Conservation (phyloP, 1,140 invertebrate species). For the Ladona fulva region DNA sequence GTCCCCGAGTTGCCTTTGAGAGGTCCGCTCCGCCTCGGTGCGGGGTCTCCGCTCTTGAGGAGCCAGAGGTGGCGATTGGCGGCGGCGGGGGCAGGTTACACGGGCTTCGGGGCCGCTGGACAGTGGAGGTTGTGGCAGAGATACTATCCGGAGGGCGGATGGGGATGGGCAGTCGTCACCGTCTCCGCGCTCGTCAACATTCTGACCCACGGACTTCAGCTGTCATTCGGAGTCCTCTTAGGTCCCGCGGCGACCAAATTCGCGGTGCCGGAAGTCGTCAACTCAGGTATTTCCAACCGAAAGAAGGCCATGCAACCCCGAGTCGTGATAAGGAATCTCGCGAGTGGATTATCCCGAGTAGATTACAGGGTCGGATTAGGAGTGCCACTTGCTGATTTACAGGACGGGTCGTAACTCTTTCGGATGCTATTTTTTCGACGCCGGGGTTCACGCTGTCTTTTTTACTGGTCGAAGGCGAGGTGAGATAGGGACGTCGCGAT, state of each 20-base stretch:
- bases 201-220: conserved; percentile 54
- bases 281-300: conserved; percentile 26
- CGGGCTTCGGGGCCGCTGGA: conserved; percentile 28
- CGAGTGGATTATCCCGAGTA: too few species aligned
- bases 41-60: neutral
- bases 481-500: too few species aligned
- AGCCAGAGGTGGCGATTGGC: neutral
- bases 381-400: too few species aligned
- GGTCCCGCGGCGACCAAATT: conserved; percentile 31
- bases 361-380: too few species aligned
- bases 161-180: conserved; percentile 66
- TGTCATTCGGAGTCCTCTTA: conserved; percentile 40
- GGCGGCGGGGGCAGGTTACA: neutral
- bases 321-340: too few species aligned
- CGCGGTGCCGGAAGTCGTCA: conserved; percentile 29
- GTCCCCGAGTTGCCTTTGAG: neutral
- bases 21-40: neutral
- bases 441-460: too few species aligned
- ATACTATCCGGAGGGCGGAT: conserved; percentile 70
- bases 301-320: too few species aligned
- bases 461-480: too few species aligned
- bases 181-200: conserved; percentile 56
- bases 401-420: too few species aligned
- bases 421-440: too few species aligned
- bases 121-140: conserved; percentile 39